Percentiles rank a stretch among this genome's conserved stretches.
phyloP scores from a whole-genome alignment of 2,797 vertebrate genomes.

The Erethizon dorsatum region DNA sequence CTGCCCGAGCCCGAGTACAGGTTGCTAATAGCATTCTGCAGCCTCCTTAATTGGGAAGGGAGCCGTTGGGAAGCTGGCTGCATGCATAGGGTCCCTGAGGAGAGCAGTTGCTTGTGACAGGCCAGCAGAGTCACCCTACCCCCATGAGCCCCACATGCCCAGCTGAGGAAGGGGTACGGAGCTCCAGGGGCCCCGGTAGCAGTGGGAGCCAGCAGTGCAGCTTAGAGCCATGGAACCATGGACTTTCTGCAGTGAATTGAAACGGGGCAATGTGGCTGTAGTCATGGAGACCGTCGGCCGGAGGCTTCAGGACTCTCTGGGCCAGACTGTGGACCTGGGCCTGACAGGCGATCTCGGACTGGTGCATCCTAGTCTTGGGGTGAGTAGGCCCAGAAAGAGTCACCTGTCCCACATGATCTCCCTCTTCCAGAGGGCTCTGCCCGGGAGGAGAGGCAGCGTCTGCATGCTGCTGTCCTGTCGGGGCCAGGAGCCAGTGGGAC shows the following conservation, averaged over 20 bases:
- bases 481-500: neutral
- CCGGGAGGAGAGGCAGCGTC: neutral
- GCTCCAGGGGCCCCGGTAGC: neutral
- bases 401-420: neutral
- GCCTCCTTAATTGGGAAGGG: neutral
- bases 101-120: neutral
- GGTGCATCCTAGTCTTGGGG: conserved; percentile 94
- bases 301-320: conserved; percentile 87
- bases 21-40: neutral
- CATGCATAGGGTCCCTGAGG: neutral
- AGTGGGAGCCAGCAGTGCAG: neutral
- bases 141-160: neutral
- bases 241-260: conserved; percentile 92
- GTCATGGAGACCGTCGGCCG: conserved; percentile 88
- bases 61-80: neutral
- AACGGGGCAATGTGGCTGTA: conserved; percentile 91
- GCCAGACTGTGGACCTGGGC: conserved; percentile 90
- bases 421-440: neutral
- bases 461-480: neutral
- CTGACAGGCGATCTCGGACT: conserved; percentile 91
- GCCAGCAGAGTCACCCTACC: neutral
- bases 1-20: neutral
- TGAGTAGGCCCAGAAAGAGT: conserved; percentile 80
- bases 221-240: neutral
- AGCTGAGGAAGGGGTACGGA: neutral